Evolutionary conservation across 2,888 invertebrate genomes (phyloP).

Genomic region (Eucriotettix oculatus): DNA sequence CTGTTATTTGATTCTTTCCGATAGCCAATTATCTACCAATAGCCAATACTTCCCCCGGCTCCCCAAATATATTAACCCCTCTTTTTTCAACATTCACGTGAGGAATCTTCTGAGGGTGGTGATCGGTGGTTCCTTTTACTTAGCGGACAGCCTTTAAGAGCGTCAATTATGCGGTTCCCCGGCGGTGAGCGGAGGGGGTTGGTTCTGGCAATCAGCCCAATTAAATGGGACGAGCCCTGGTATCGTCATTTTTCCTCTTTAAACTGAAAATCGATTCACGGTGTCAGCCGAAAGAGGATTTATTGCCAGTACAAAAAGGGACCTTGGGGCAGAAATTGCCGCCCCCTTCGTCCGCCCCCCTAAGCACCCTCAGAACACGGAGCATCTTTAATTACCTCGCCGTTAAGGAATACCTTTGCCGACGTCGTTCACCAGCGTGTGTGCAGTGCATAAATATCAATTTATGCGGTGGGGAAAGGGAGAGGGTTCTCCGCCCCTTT

Average conservation of each 20-base stretch:
- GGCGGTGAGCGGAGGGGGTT: background rate
- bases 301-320: conserved; percentile 3
- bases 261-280: conserved; percentile 2
- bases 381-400: too few species aligned
- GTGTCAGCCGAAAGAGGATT: conserved; percentile 5
- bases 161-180: conserved; percentile 6
- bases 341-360: too few species aligned
- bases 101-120: background rate
- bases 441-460: too few species aligned
- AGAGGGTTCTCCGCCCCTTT: too few species aligned
- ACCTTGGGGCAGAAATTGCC: background rate
- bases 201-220: conserved; percentile 1
- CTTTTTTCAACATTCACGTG: background rate
- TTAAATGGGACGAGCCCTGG: conserved; percentile 1
- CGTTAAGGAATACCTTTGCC: too few species aligned
- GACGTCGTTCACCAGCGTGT: too few species aligned
- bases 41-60: conserved; percentile 4
- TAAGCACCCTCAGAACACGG: too few species aligned
- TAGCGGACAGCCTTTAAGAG: conserved; percentile 5
- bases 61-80: background rate
- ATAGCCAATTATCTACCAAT: conserved; percentile 7
- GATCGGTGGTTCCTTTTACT: background rate
- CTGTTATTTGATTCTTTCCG: conserved; percentile 8
- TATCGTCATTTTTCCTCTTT: conserved; percentile 2
- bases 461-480: too few species aligned